A percentile compares a stretch with the other conserved stretches of the same genome.
Evolutionary conservation across 2,797 vertebrate genomes (phyloP).

Genomic region (Ataeniobius toweri): DNA sequence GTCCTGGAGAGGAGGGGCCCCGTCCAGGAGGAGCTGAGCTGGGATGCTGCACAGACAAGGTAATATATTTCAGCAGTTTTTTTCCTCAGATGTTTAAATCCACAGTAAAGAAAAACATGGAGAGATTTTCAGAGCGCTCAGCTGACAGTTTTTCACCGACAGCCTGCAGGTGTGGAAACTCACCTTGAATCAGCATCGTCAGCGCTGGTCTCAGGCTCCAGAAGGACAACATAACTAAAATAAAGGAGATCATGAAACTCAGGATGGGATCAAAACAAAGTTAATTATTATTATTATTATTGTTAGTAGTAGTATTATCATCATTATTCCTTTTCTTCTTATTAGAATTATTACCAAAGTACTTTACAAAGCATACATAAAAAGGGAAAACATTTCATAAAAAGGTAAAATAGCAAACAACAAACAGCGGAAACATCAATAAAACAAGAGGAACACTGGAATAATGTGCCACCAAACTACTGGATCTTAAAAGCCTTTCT

Average conservation of each 20-base stretch:
- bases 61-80: background rate
- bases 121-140: no score
- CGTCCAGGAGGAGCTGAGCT: constrained; percentile 55
- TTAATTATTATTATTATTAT: background rate
- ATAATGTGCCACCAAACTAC: no score
- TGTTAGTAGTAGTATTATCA: no score
- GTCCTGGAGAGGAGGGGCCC: constrained; percentile 61
- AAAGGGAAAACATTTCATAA: no score
- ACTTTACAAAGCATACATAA: no score
- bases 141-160: background rate
- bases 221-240: constrained; percentile 61
- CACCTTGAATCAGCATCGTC: constrained; percentile 66
- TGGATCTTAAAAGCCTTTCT: no score
- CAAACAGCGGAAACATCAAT: no score
- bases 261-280: background rate
- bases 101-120: background rate
- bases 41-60: constrained; percentile 53
- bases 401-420: no score
- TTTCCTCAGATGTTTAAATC: background rate
- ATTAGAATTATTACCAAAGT: no score
- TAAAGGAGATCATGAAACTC: background rate
- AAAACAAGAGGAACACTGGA: no score
- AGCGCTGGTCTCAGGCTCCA: constrained; percentile 65
- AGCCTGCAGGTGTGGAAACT: constrained; percentile 10
- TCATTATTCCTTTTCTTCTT: no score